Evolutionary conservation across 2,888 invertebrate species (phyloP), one percentile per base, ranked within the genome.

Genomic region (Piscicola geometra): DNA sequence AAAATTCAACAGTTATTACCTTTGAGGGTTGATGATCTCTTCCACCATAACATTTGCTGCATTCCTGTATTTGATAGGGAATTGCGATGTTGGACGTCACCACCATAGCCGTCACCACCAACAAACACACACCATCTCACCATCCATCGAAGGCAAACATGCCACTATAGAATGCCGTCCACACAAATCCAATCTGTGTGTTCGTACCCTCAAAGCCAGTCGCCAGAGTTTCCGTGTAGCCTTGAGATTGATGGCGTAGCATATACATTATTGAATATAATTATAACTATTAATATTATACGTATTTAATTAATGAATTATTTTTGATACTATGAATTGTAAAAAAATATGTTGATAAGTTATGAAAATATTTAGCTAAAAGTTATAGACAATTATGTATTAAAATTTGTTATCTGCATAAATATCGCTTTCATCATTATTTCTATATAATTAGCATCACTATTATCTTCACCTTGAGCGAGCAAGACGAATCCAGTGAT

Each of bases 101-200:
- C n/a, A 47, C 50, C 21, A 47, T 47, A 15, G 50, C 9, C 12
- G 9, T 47, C 50, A 47, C 9, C 21, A 47, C 9, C 50, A 47
- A 15, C 21, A 9, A 47, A 47, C 21, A 15, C 50, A 47, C 21
- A n/a, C 21, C 25, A 18, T 21, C 76, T 47, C 76, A 78, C 94
- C 94, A 95, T 82, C 94, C 94, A 86, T 94, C 94, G 87, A 94
- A 94, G 78, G 94, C 66, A 94, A 94, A 94, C 41, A 94, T 89
- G 79, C 94, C 94, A 50, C 93, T 93, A 88, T 95, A 95, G 88
- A 95, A 94, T 77, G 94, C 94, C 56, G 93, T 93, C 79, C 94
- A 94, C 82, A 94, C 90, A 86, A 92, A 92, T 80, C 94, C 92
- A 81, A 92, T 86, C 72, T 90, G 90, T 82, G 89, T 90, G 76